Evolutionary conservation across 2,888 invertebrate species (phyloP).

Genomic region (Diplolepis rosae): DNA sequence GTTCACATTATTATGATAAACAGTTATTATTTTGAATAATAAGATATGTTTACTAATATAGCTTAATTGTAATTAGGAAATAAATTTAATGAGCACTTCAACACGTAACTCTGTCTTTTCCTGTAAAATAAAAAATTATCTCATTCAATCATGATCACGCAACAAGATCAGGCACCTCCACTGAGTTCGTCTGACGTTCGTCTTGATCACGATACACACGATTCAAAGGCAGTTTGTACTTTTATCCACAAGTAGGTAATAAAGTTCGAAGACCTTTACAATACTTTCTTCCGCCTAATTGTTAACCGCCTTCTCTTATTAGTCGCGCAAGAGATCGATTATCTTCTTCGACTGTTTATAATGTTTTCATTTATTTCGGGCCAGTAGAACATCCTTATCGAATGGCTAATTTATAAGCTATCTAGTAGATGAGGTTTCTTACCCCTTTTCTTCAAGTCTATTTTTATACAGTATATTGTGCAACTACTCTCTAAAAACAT

Average conservation of each 20-base stretch:
- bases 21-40: no score
- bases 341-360: not conserved
- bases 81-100: not conserved
- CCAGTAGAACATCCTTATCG: not conserved
- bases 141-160: slow-evolving; percentile 1
- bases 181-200: not conserved
- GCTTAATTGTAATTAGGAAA: not conserved
- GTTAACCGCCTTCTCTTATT: not conserved
- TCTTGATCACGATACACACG: not conserved
- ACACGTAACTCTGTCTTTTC: not conserved
- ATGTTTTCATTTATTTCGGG: not conserved
- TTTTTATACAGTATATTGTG: no score
- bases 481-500: no score
- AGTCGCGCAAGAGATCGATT: slow-evolving; percentile 6
- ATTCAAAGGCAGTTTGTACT: not conserved
- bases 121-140: slow-evolving; percentile 5
- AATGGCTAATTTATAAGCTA: slow-evolving; percentile 4
- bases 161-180: not conserved
- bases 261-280: slow-evolving; percentile 5
- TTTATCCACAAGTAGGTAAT: not conserved
- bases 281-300: not conserved
- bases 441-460: not conserved
- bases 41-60: no score
- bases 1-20: no score
- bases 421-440: not conserved